Conservation (phyloP, 2,888 invertebrate genomes). For the Eubasilissa splendida region DNA sequence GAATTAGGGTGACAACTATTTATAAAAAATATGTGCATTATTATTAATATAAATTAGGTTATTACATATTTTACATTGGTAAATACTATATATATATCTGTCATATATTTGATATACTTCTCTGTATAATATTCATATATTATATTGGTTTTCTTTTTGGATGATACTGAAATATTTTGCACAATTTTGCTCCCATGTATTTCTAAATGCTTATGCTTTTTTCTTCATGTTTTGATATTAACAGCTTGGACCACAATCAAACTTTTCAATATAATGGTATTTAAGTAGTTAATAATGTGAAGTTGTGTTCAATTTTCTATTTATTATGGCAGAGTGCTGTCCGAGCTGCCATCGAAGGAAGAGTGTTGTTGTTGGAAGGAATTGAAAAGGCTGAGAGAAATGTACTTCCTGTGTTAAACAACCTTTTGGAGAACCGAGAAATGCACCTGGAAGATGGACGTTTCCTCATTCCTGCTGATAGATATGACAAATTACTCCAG, state of each 20-base stretch:
- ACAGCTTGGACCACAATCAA: neutral
- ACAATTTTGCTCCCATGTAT: too few species aligned
- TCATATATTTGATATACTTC: too few species aligned
- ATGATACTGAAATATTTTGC: too few species aligned
- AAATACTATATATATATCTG: too few species aligned
- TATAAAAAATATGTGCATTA: too few species aligned
- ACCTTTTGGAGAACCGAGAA: slow-evolving; percentile 96
- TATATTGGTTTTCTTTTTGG: too few species aligned
- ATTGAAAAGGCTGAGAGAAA: slow-evolving; percentile 98
- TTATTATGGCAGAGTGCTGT: slow-evolving; percentile 84
- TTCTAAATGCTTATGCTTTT: neutral
- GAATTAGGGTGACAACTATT: too few species aligned
- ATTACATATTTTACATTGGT: too few species aligned
- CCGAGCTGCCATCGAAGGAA: slow-evolving; percentile 89
- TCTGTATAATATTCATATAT: too few species aligned
- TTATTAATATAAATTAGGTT: too few species aligned
- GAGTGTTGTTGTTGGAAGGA: slow-evolving; percentile 93
- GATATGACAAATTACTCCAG: slow-evolving; percentile 91
- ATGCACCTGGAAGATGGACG: slow-evolving; percentile 99
- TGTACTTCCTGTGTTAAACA: slow-evolving; percentile 96
- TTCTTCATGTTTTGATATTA: slow-evolving; percentile 9
- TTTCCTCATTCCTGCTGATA: slow-evolving; percentile 88
- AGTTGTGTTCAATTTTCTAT: neutral
- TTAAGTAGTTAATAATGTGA: too few species aligned
- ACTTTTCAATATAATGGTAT: too few species aligned